Base-by-base conservation (phyloP, 2,888 invertebrate species). In the Lydus trimaculatus region DNA sequence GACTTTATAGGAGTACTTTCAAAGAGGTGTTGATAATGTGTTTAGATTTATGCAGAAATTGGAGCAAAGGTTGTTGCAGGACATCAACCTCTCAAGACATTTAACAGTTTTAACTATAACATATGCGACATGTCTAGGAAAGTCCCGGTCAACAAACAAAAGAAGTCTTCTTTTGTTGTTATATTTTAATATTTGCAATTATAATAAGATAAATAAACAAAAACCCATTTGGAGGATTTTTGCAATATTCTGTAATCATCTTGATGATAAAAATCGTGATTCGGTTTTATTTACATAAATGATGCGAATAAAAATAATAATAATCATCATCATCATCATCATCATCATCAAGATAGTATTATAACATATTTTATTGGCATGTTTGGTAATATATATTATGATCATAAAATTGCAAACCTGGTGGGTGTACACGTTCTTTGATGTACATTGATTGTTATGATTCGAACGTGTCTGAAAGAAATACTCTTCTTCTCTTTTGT, bases 61-160 rank as follows among this genome's bases (percentile, higher is more conserved):
- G 58, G 67, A 71, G 65, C 66, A 71, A 68, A 68, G 71, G 66
- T 69, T 66, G 66, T 58, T 31, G 8, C 39, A 66, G 68, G 69
- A 52, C 71, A 63, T 62, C 69, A 66, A 71, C 71, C 69, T 71
- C 64, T 11, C 8, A 25, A 43, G 28, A 62, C 31, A 23, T 31
- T 13, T 60, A 52, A 60, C 64, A 64, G 60, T 58, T 31, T 31
- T 36, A 61, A 64, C 60, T 60, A 69, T 66, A 65, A 70, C 65
- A 60, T 63, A 70, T 70, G 66, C 62, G 67, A 64, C 67, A 63
- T 33, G 61, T 65, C 28, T 56, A 31, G 43, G 56, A 64, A 58
- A 60, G 48, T 64, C 63, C 60, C 60, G 25, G 31, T 61, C 36
- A 33, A 36, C 39, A 39, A 58, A 8, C 36, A 64, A 68, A 69